phyloP scores from a whole-genome alignment of 2,888 invertebrate genomes.

The Metacarcinus magister region DNA sequence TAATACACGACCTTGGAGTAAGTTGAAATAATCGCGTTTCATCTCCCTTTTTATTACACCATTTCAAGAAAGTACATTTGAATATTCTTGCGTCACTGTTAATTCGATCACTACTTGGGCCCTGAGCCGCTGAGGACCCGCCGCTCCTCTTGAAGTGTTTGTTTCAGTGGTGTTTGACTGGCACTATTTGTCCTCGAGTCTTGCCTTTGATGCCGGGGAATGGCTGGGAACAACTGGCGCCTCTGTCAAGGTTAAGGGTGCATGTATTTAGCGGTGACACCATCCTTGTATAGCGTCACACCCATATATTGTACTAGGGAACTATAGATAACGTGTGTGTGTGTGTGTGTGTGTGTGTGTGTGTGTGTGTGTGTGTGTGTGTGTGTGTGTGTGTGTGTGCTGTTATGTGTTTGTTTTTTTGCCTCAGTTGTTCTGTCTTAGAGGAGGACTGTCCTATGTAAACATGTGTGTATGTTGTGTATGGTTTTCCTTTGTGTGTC shows the following conservation, averaged over 20 bases:
- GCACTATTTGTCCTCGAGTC: constrained; percentile 4
- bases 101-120: too few relatives aligned
- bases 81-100: not conserved
- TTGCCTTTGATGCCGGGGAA: not conserved
- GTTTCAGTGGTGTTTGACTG: constrained; percentile 12
- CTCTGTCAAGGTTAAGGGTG: not conserved
- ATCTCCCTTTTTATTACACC: not conserved
- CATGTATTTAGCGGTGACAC: constrained; percentile 35
- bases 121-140: not conserved
- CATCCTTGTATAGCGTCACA: constrained; percentile 1
- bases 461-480: not conserved
- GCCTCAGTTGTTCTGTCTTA: not conserved
- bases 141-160: not conserved
- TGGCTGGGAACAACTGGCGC: constrained; percentile 33
- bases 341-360: too few relatives aligned
- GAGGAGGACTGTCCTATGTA: not conserved
- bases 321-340: not conserved
- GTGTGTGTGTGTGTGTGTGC: not conserved
- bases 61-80: not conserved
- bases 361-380: too few relatives aligned
- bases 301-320: not conserved
- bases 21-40: not conserved
- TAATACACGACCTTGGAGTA: not conserved
- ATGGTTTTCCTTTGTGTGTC: not conserved
- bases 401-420: not conserved